phyloP scores from a whole-genome alignment of 2,888 invertebrate species.

The Hemistola chrysoprasaria region DNA sequence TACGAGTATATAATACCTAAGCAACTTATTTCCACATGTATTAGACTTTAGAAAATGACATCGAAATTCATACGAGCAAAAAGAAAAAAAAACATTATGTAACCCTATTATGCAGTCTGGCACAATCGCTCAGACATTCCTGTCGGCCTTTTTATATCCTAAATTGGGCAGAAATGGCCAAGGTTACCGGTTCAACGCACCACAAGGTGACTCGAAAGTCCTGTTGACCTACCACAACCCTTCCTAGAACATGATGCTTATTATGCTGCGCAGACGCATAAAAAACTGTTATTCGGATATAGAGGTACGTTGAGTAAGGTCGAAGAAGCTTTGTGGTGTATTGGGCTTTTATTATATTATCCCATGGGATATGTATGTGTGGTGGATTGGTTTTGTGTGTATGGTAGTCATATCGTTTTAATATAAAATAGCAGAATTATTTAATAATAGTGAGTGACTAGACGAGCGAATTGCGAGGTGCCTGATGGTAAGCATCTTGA shows the following conservation, averaged over 20 bases:
- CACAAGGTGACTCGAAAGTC: conserved; percentile 69
- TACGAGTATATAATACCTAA: too few species aligned
- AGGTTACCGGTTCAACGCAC: conserved; percentile 53
- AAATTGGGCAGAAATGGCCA: conserved; percentile 18
- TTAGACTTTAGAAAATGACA: too few species aligned
- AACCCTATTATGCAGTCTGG: too few species aligned
- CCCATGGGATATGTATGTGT: background rate
- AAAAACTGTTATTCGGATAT: conserved; percentile 34
- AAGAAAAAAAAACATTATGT: background rate
- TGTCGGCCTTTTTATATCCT: conserved; percentile 21
- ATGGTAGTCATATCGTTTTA: too few species aligned
- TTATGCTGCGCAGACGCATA: conserved; percentile 39
- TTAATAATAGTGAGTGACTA: too few species aligned
- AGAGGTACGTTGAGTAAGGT: conserved; percentile 29
- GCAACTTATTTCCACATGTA: too few species aligned
- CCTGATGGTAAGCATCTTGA: too few species aligned
- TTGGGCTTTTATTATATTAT: background rate
- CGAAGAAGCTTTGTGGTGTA: conserved; percentile 6
- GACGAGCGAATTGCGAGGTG: too few species aligned
- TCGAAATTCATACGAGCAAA: too few species aligned
- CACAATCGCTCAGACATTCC: conserved; percentile 13
- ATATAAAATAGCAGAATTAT: too few species aligned
- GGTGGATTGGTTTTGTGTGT: background rate
- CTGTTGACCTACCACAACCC: conserved; percentile 66
- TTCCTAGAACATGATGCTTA: conserved; percentile 56